Conservation (phyloP, 2,113 vertebrate species). For the Ictalurus furcatus region DNA sequence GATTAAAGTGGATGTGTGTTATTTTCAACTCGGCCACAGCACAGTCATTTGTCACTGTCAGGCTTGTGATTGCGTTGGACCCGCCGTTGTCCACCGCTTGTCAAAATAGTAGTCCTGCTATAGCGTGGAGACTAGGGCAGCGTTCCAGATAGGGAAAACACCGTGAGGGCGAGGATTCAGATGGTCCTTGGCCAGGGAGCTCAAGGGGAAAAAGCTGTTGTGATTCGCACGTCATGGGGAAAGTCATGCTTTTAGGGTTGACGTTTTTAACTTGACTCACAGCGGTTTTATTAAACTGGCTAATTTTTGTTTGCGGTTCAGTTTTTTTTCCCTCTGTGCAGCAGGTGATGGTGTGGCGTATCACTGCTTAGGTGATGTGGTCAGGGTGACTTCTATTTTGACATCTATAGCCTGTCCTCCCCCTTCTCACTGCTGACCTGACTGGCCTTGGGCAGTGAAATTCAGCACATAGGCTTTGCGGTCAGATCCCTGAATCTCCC, state of each 20-base stretch:
- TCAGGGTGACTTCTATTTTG: conserved; percentile 80
- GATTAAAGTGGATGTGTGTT: conserved; percentile 99
- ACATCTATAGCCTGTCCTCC: conserved; percentile 67
- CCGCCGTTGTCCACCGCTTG: conserved; percentile 94
- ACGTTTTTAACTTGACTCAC: neutral
- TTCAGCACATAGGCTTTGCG: conserved; percentile 82
- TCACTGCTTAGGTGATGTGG: neutral
- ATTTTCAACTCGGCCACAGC: conserved; percentile 96
- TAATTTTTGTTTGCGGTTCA: neutral
- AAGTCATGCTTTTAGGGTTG: conserved; percentile 7
- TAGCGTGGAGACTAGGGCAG: conserved; percentile 79
- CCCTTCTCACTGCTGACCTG: conserved; percentile 77
- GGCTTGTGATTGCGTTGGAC: conserved; percentile 99
- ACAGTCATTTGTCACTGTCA: conserved; percentile 99
- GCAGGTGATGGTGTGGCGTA: neutral
- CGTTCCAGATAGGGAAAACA: conserved; percentile 67
- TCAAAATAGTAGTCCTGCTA: conserved; percentile 92
- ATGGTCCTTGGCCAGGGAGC: conserved; percentile 11
- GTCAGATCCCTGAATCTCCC: conserved; percentile 91
- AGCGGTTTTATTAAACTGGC: neutral
- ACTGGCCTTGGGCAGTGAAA: conserved; percentile 87
- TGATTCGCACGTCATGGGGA: neutral
- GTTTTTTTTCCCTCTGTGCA: neutral
- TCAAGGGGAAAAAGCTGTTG: conserved; percentile 13
- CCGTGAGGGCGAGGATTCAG: conserved; percentile 28